A percentile compares a stretch with the other conserved stretches of the same genome.
phyloP scores from a whole-genome alignment of 2,113 vertebrate genomes.

The Ictalurus furcatus region DNA sequence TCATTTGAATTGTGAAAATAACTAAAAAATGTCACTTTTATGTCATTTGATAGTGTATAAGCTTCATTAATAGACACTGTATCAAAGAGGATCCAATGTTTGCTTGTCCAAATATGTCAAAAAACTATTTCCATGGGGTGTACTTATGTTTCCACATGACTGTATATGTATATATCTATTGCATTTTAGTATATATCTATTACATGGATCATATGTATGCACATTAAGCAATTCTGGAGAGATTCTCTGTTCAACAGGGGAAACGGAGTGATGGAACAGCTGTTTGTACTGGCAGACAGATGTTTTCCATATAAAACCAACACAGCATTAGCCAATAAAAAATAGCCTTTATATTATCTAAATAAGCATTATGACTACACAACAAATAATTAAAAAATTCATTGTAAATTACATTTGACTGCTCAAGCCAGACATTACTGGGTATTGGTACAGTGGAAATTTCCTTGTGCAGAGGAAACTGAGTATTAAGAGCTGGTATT shows the following conservation, averaged over 20 bases:
- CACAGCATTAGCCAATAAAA: background rate
- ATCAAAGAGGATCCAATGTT: background rate
- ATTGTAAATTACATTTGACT: constrained; percentile 28
- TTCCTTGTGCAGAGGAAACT: constrained; percentile 66
- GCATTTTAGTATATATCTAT: no score
- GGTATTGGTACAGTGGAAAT: constrained; percentile 66
- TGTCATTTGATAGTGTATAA: no score
- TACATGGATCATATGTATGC: background rate
- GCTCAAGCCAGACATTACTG: constrained; percentile 20
- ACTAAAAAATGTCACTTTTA: no score
- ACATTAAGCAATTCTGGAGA: background rate
- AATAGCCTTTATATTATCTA: background rate
- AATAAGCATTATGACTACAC: background rate
- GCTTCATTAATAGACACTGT: no score
- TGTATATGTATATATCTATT: background rate
- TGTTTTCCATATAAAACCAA: background rate
- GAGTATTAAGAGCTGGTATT: constrained; percentile 73
- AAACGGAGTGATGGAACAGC: background rate
- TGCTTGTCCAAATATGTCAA: no score
- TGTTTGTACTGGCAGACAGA: background rate
- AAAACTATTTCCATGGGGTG: no score
- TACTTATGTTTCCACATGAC: no score
- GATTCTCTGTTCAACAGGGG: background rate
- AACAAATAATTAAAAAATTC: constrained; percentile 4
- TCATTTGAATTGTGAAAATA: no score